Conservation (phyloP, 2,797 vertebrate genomes). For the Pampus argenteus region DNA sequence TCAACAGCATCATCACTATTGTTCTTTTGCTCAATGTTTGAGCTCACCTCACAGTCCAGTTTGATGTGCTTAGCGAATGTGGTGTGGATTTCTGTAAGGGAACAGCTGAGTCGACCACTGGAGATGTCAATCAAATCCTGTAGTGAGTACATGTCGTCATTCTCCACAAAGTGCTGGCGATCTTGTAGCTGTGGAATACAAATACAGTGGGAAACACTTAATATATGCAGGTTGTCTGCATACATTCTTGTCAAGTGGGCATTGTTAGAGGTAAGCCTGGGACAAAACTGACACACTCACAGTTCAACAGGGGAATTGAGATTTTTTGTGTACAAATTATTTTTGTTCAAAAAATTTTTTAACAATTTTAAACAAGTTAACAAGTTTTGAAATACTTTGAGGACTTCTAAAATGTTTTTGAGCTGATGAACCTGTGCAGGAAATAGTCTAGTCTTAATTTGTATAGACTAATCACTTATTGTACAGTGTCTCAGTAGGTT, state of each 20-base stretch:
- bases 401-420: not conserved
- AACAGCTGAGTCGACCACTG: constrained; percentile 91
- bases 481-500: not conserved
- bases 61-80: constrained; percentile 99
- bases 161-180: constrained; percentile 98
- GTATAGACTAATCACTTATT: not conserved
- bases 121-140: constrained; percentile 95
- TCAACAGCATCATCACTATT: not conserved
- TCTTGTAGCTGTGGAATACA: constrained; percentile 90
- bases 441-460: not conserved
- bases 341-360: constrained; percentile 5
- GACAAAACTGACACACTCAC: no score
- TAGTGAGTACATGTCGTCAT: constrained; percentile 97
- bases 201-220: not conserved
- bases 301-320: no score
- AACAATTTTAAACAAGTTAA: not conserved
- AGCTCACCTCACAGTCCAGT: constrained; percentile 94
- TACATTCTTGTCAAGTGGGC: no score
- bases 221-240: not conserved
- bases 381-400: not conserved
- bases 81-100: constrained; percentile 95
- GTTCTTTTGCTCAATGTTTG: constrained; percentile 7
- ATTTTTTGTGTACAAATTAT: not conserved
- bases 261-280: no score
- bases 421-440: not conserved